Evolutionary conservation across 30 jellyfish, hydroid and myxozoan species (phyloP).

Genomic region (Aurelia coerulea): DNA sequence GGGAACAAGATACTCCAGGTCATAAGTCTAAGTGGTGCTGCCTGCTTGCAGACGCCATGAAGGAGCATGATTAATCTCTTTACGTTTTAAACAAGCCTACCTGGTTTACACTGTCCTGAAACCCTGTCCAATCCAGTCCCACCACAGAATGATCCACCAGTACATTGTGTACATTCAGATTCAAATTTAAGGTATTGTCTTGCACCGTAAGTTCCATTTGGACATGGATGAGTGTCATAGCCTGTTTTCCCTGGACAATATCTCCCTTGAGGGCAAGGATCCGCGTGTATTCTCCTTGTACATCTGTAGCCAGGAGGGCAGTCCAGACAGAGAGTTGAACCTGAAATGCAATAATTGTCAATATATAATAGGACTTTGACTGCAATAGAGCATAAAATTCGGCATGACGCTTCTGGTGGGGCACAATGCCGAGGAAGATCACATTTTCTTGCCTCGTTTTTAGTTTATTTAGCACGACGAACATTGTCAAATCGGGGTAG

Average conservation of each 20-base stretch:
- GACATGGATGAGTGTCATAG: constrained; percentile 83
- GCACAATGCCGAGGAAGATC: too few relatives aligned
- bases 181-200: constrained; percentile 53
- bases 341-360: constrained; percentile 12
- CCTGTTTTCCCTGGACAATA: constrained; percentile 93
- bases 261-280: constrained; percentile 90
- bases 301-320: constrained; percentile 96
- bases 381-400: too few relatives aligned
- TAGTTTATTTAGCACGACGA: too few relatives aligned
- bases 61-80: too few relatives aligned
- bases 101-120: constrained; percentile 88
- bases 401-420: too few relatives aligned
- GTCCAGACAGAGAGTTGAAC: constrained; percentile 71
- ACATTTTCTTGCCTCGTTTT: too few relatives aligned
- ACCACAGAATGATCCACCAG: constrained; percentile 90
- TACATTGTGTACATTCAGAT: constrained; percentile 87
- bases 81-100: constrained; percentile 8
- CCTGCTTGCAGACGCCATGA: too few relatives aligned
- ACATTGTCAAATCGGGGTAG: too few relatives aligned
- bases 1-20: too few relatives aligned
- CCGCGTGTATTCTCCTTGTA: constrained; percentile 83
- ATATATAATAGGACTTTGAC: too few relatives aligned
- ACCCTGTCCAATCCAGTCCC: constrained; percentile 81
- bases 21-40: too few relatives aligned
- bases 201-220: constrained; percentile 94